Evolutionary conservation across 2,113 vertebrate genomes (phyloP).

Genomic region (Zosterops lateralis): DNA sequence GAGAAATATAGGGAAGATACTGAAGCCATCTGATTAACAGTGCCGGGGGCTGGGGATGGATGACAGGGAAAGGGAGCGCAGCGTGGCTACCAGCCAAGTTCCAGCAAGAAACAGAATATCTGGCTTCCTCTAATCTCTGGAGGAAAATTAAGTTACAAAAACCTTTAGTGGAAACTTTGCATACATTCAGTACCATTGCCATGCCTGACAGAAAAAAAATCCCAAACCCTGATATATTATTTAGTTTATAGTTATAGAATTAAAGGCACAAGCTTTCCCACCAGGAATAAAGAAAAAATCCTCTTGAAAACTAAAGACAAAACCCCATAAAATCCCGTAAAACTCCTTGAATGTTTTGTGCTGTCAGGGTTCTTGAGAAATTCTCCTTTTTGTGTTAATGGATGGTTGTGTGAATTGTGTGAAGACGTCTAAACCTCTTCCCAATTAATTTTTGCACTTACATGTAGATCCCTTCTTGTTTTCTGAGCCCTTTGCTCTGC

Average conservation of each 20-base stretch:
- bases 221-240: constrained; percentile 45
- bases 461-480: not conserved
- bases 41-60: constrained; percentile 19
- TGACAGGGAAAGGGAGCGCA: constrained; percentile 49
- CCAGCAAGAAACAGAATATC: constrained; percentile 70
- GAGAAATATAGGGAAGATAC: constrained; percentile 66
- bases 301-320: not conserved
- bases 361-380: not conserved
- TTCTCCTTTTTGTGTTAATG: not conserved
- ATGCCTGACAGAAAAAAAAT: constrained; percentile 46
- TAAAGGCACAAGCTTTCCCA: constrained; percentile 47
- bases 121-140: constrained; percentile 70
- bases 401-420: not conserved
- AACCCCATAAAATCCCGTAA: not conserved
- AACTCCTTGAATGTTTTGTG: not conserved
- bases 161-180: constrained; percentile 69
- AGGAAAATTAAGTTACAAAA: constrained; percentile 74
- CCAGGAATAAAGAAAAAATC: not conserved
- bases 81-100: constrained; percentile 68
- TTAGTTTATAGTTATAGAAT: constrained; percentile 66
- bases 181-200: constrained; percentile 53
- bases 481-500: rapidly evolving
- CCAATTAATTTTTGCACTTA: not conserved
- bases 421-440: not conserved
- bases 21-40: constrained; percentile 63